Percentiles rank a stretch among this genome's conserved stretches.
These are phyloP conservation scores for Agriopis leucophaearia DNA, from an alignment of 2,888 invertebrate genomes.

Conservation along the genomic window DNA sequence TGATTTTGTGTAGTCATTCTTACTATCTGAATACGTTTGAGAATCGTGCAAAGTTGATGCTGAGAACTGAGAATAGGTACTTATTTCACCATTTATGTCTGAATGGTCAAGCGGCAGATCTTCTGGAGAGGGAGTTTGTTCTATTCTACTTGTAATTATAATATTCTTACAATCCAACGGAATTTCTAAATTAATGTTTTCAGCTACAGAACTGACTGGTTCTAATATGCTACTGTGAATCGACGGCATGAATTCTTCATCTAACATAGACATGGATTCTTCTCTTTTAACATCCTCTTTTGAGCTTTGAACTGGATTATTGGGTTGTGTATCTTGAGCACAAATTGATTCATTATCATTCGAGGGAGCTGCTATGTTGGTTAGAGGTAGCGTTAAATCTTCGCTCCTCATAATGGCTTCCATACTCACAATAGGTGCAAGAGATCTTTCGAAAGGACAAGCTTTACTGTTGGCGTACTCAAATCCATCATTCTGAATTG, in stretches of 20 bases:
- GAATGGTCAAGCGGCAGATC: constrained; percentile 93
- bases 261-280: constrained; percentile 69
- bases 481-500: constrained; percentile 81
- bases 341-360: constrained; percentile 41
- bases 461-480: constrained; percentile 62
- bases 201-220: constrained; percentile 83
- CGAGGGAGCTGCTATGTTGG: constrained; percentile 47
- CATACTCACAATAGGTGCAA: constrained; percentile 67
- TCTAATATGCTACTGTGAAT: constrained; percentile 87
- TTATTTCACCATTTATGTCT: constrained; percentile 87
- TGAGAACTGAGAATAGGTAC: constrained; percentile 84
- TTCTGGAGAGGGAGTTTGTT: constrained; percentile 94
- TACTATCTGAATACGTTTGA: constrained; percentile 85
- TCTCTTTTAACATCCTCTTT: constrained; percentile 58
- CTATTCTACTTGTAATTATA: constrained; percentile 83
- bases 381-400: constrained; percentile 51
- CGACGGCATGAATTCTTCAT: constrained; percentile 88
- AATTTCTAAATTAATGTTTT: constrained; percentile 85
- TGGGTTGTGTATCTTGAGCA: constrained; percentile 54
- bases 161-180: constrained; percentile 80
- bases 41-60: constrained; percentile 82
- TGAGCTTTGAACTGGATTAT: constrained; percentile 45
- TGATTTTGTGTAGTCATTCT: constrained; percentile 87
- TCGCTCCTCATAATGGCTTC: constrained; percentile 63
- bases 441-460: constrained; percentile 52